Base-by-base conservation (phyloP, 2,113 vertebrate genomes). In the Regulus satrapa region DNA sequence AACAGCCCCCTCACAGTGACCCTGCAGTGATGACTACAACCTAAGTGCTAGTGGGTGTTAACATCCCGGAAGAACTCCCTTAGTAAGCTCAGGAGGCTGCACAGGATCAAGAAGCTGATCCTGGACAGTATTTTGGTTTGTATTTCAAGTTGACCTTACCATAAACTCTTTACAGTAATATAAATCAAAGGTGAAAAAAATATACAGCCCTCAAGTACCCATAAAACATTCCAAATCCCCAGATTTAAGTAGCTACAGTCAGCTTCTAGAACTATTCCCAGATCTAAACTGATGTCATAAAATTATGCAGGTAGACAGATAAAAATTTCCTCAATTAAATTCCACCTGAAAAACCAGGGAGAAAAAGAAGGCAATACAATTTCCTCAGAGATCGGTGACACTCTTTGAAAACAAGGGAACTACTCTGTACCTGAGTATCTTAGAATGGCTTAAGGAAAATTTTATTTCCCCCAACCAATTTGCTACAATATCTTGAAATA, bases 391-490 rank as follows among this genome's bases (percentile, higher is more conserved):
- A 66, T 29, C 11, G 77, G 18, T 8, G 26, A 81, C 23, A 58
- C 62, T 26, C 40, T 75, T 58, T 58, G 45, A 74, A 86, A 89
- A 80, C 32, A 85, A 59, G 18, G 16, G 13, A 81, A 58, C 18
- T 63, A 17, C 18, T 66, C 20, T 46, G 8, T 19, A 71, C 9
- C 16, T 6, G 1, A 72, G 10, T n/a, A 40, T 48, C 71, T 85
- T 14, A n/a, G 9, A 81, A 72, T 7, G 21, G 24, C 24, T 59
- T 31, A 77, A n/a, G 11, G n/a, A 80, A 79, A 91, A 68, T 10
- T 26, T 8, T 1, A 10, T 68, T 45, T 12, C 8, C 2, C 0
- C 3, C 6, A 1, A 6, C 18, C 8, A 6, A 11, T 12, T 62
- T 61, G 12, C 51, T 71, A 38, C 14, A 61, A 10, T 32, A 15